Evolutionary conservation across 2,113 vertebrate species (phyloP).

Genomic region (Collichthys lucidus): DNA sequence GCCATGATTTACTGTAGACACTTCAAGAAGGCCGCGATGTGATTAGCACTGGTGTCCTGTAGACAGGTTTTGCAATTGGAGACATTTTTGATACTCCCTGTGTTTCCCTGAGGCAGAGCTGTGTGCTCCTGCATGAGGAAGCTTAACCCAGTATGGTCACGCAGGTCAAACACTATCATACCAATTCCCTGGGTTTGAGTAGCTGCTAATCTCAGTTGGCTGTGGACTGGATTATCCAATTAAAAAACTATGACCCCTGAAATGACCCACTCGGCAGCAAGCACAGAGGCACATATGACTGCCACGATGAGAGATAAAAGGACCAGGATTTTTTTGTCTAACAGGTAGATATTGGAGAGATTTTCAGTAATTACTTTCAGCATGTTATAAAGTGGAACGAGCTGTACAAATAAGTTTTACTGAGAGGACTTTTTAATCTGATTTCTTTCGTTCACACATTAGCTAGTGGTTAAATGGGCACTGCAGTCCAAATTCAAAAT

Average conservation of each 20-base stretch:
- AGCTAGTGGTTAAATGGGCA: background rate
- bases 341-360: constrained; percentile 41
- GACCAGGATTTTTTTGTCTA: constrained; percentile 20
- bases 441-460: background rate
- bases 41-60: constrained; percentile 43
- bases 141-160: constrained; percentile 50
- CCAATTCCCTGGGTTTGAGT: constrained; percentile 59
- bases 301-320: constrained; percentile 34
- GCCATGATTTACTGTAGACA: constrained; percentile 42
- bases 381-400: constrained; percentile 22
- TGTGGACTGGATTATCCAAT: constrained; percentile 74
- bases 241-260: constrained; percentile 66
- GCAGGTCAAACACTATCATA: constrained; percentile 70
- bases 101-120: constrained; percentile 41
- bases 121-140: constrained; percentile 33
- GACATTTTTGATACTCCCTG: constrained; percentile 28
- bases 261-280: constrained; percentile 51
- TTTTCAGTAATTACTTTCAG: constrained; percentile 41
- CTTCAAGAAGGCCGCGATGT: constrained; percentile 28
- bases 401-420: constrained; percentile 5
- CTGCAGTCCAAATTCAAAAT: too few species aligned
- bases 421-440: background rate
- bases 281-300: constrained; percentile 30
- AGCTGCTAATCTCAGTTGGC: constrained; percentile 62
- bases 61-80: constrained; percentile 40